Evolutionary conservation across 2,888 invertebrate genomes (phyloP).

Genomic region (Temnothorax ravouxi): DNA sequence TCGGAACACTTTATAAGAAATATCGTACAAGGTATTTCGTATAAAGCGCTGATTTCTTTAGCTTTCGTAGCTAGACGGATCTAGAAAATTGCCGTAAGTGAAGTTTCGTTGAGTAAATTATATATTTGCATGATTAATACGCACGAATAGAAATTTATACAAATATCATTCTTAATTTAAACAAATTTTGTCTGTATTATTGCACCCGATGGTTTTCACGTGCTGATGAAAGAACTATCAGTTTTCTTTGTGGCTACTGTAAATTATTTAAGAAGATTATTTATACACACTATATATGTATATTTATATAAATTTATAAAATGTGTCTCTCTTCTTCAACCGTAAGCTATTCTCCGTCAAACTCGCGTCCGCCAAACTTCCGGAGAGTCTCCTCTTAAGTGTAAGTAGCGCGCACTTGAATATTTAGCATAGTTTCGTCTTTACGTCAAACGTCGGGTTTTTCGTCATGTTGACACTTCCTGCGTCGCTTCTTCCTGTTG

Average conservation of each 20-base stretch:
- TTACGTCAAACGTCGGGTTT: background rate
- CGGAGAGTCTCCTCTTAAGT: background rate
- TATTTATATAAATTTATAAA: background rate
- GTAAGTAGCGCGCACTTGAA: background rate
- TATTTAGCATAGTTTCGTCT: slow-evolving; percentile 22
- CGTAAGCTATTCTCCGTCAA: background rate
- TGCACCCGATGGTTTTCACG: background rate
- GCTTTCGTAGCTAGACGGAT: background rate
- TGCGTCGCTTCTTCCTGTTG: slow-evolving; percentile 20
- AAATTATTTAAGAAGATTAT: slow-evolving; percentile 26
- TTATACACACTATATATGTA: background rate
- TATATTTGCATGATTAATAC: slow-evolving; percentile 29
- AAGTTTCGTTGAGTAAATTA: slow-evolving; percentile 13
- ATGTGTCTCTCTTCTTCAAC: background rate
- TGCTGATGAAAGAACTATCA: background rate
- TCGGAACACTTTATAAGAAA: background rate
- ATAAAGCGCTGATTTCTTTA: background rate
- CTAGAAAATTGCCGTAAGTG: slow-evolving; percentile 4
- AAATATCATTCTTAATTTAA: background rate
- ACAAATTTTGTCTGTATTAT: background rate
- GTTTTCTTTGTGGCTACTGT: background rate
- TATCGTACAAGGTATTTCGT: background rate
- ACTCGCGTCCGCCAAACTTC: slow-evolving; percentile 10
- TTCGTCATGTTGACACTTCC: slow-evolving; percentile 16
- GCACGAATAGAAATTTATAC: slow-evolving; percentile 7